Evolutionary conservation across 1,140 invertebrate genomes (phyloP), one percentile per base, ranked within the genome.

Genomic region (Holcopasites calliopsidis): DNA sequence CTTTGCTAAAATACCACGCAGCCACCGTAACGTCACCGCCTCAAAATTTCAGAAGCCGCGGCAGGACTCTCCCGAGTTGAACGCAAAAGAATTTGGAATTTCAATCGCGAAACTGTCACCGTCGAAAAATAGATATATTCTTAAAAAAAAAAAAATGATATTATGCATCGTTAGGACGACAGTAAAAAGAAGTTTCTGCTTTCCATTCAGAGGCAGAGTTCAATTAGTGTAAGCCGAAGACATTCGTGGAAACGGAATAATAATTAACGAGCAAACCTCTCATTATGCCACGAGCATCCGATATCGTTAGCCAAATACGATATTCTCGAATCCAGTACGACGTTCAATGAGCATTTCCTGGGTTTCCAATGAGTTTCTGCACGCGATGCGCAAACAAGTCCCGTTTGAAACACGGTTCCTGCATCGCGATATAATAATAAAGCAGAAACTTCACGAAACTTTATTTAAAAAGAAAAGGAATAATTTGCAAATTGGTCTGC

Each of bases 51-150:
- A n/a, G n/a, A 69, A 58, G 52, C 42, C 23, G 18, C 40, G 16
- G 10, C 10, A 16, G 16, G 16, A 50, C 23, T 40, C 35, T 7
- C 1, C 44, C 11, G 6, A n/a, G n/a, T 26, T 11, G 40, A 70
- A 26, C 47, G n/a, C 21, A 54, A 73, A n/a, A 73, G 60, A 73
- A 80, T 69, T 49, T 69, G 35, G 31, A 76, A 76, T 42, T 28
- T 42, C 44, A 5, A 10, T 33, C 26, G 18, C 60, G 28, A n/a
- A n/a, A n/a, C n/a, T n/a, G n/a, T n/a, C n/a, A n/a, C n/a, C n/a
- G n/a, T n/a, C n/a, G n/a, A n/a, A n/a, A n/a, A n/a, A n/a, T n/a
- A n/a, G n/a, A n/a, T n/a, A n/a, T n/a, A n/a, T n/a, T n/a, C n/a
- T n/a, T n/a, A n/a, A n/a, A n/a, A n/a, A n/a, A n/a, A n/a, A n/a